phyloP scores from a whole-genome alignment of 1,140 invertebrate species.

The Antheraea pernyi region DNA sequence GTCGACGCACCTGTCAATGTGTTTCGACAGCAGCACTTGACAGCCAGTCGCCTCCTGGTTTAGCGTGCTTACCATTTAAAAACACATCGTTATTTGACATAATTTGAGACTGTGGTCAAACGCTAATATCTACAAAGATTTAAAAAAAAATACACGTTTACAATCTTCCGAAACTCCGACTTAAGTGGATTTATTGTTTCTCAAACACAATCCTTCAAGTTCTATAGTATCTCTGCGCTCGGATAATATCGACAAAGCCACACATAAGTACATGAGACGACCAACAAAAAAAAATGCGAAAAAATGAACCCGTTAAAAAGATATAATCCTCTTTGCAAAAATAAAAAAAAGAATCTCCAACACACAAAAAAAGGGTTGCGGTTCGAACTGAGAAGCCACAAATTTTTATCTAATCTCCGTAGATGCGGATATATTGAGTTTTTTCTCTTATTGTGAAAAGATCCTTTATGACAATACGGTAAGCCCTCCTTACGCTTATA shows the following conservation, averaged over 20 bases:
- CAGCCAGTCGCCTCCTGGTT: background rate
- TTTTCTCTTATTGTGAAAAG: background rate
- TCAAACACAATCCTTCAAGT: background rate
- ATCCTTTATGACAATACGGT: background rate
- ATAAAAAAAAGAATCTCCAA: slow-evolving; percentile 35
- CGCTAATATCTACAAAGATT: background rate
- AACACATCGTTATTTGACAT: no score
- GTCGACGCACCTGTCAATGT: background rate
- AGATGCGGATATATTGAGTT: slow-evolving; percentile 28
- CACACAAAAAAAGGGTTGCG: slow-evolving; percentile 48
- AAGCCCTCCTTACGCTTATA: background rate
- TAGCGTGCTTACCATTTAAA: background rate
- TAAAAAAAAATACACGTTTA: no score
- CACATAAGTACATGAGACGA: background rate
- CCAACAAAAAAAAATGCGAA: slow-evolving; percentile 31
- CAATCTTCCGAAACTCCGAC: background rate
- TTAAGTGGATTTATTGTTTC: slow-evolving; percentile 2
- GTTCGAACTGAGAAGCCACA: slow-evolving; percentile 50
- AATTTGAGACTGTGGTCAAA: background rate
- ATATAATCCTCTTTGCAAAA: slow-evolving; percentile 63
- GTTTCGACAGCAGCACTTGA: background rate
- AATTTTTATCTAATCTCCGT: slow-evolving; percentile 60
- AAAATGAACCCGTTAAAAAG: slow-evolving; percentile 63
- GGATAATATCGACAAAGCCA: background rate
- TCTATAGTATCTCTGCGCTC: slow-evolving; percentile 3